These are phyloP conservation scores for Neotoxoptera formosana DNA, from an alignment of 1,140 invertebrate genomes.

Conservation along the genomic window DNA sequence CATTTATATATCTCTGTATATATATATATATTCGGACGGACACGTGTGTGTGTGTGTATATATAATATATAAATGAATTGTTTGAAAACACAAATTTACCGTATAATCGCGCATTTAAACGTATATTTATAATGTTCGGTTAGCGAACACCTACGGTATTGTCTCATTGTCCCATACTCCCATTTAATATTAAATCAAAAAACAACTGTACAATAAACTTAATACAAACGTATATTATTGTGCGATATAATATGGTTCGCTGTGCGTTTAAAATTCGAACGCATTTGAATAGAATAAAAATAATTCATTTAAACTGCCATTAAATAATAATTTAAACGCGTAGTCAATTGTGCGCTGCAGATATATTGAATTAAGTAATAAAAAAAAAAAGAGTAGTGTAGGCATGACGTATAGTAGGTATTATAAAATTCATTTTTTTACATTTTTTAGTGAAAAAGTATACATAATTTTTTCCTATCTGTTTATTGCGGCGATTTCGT, in stretches of 20 bases:
- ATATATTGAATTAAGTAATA: not conserved
- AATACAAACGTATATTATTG: not conserved
- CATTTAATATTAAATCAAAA: conserved; percentile 32
- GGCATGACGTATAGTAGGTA: not conserved
- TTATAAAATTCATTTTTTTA: not conserved
- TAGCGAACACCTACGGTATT: conserved; percentile 32
- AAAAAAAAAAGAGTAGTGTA: not conserved
- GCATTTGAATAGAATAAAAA: not conserved
- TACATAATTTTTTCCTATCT: not conserved
- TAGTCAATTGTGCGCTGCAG: not conserved
- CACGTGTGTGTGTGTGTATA: not conserved
- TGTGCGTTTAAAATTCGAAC: not conserved
- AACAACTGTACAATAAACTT: not conserved
- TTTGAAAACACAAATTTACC: conserved; percentile 29
- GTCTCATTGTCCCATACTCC: conserved; percentile 36
- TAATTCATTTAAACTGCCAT: not conserved
- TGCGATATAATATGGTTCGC: not conserved
- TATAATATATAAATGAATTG: conserved; percentile 11
- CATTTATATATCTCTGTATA: not conserved
- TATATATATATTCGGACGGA: too few species aligned
- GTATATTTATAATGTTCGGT: conserved; percentile 38
- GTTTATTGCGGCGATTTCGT: not conserved
- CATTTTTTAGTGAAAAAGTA: not conserved
- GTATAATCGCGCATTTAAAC: conserved; percentile 34
- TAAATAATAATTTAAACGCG: not conserved